These are phyloP conservation scores for Euura lappo DNA, from an alignment of 1,140 invertebrate species.

Conservation along the genomic window DNA sequence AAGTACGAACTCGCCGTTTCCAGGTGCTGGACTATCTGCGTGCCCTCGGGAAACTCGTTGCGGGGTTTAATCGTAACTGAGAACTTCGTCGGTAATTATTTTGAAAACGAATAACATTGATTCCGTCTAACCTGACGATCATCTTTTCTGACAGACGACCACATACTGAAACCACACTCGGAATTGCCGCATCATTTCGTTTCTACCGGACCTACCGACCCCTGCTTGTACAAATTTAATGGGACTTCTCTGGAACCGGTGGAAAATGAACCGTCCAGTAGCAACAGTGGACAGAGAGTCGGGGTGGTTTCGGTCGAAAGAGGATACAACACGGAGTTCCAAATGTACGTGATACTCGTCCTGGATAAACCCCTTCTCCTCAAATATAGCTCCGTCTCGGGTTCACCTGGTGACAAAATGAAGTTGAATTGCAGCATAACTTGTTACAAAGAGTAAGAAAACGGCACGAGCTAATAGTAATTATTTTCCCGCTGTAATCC, in stretches of 20 bases:
- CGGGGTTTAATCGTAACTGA: conserved; percentile 31
- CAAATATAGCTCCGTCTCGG: conserved; percentile 26
- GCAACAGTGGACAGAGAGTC: conserved; percentile 21
- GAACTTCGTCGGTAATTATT: conserved; percentile 34
- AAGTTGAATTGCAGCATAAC: conserved; percentile 32
- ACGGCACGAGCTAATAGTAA: conserved; percentile 19
- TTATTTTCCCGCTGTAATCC: neutral
- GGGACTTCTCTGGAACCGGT: conserved; percentile 22
- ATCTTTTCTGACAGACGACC: conserved; percentile 31
- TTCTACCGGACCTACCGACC: conserved; percentile 21
- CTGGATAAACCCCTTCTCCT: conserved; percentile 38
- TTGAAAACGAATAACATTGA: neutral
- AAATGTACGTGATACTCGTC: conserved; percentile 39
- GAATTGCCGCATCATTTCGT: conserved; percentile 24
- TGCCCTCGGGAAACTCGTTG: conserved; percentile 29
- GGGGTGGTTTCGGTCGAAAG: conserved; percentile 37
- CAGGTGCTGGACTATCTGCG: conserved; percentile 39
- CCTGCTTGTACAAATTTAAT: conserved; percentile 27
- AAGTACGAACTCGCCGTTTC: conserved; percentile 34
- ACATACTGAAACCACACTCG: conserved; percentile 30
- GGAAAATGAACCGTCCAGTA: conserved; percentile 14
- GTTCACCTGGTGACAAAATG: conserved; percentile 18
- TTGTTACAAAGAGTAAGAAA: conserved; percentile 40
- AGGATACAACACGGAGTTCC: conserved; percentile 42
- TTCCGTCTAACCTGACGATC: neutral